Conservation (phyloP, 2,888 invertebrate genomes). For the Neria commutata region DNA sequence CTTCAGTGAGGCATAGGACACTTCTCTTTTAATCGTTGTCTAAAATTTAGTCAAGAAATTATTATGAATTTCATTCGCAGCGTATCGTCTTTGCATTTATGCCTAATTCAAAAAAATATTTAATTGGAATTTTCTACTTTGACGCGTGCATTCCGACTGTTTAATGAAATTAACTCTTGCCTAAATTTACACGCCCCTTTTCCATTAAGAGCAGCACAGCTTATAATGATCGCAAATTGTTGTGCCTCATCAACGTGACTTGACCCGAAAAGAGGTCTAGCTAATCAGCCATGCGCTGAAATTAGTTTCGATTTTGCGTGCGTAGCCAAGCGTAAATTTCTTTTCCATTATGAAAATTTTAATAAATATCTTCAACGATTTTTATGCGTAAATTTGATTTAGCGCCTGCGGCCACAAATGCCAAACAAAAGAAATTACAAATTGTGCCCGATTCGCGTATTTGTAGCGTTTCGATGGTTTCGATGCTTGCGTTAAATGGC, state of each 20-base stretch:
- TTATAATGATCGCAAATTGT: too few species aligned
- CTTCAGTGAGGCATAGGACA: too few species aligned
- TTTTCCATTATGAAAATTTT: background rate
- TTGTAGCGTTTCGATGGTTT: background rate
- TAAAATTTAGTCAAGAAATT: too few species aligned
- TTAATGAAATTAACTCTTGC: too few species aligned
- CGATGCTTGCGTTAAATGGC: conserved; percentile 3
- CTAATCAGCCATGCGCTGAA: background rate
- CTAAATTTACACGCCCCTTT: too few species aligned
- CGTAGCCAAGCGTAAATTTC: conserved; percentile 15
- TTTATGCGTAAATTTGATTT: background rate
- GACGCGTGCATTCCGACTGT: background rate
- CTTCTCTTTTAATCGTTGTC: too few species aligned
- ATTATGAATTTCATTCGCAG: too few species aligned
- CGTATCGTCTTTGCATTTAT: too few species aligned
- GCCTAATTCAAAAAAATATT: too few species aligned
- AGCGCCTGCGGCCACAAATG: conserved; percentile 21
- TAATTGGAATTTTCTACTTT: conserved; percentile 1
- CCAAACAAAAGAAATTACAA: conserved; percentile 8
- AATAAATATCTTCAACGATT: background rate
- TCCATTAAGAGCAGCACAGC: too few species aligned
- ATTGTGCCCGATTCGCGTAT: background rate
- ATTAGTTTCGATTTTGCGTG: conserved; percentile 10
- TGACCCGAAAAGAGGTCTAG: too few species aligned
- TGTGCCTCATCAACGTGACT: too few species aligned